Percentiles rank a stretch among this genome's conserved stretches.
Conservation (phyloP, 2,888 invertebrate genomes). For the Amphipyra berbera region DNA sequence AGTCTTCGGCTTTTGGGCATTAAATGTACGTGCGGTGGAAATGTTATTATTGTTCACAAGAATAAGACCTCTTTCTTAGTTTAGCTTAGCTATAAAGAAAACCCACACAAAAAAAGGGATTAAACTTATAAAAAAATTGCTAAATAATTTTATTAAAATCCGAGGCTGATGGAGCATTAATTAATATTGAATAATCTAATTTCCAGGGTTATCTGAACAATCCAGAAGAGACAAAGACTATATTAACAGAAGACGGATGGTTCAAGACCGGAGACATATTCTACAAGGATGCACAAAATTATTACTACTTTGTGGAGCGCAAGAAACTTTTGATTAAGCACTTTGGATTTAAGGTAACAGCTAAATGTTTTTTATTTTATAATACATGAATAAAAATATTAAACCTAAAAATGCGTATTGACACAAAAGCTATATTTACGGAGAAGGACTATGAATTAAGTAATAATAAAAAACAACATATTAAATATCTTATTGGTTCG, state of each 20-base stretch:
- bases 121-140: too few species aligned
- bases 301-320: conserved; percentile 71
- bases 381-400: too few species aligned
- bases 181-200: conserved; percentile 5
- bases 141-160: background rate
- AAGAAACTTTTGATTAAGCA: conserved; percentile 71
- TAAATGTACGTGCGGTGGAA: background rate
- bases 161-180: background rate
- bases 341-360: conserved; percentile 65
- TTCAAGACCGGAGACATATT: conserved; percentile 73
- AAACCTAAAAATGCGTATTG: too few species aligned
- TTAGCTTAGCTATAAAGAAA: too few species aligned
- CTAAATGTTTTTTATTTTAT: background rate
- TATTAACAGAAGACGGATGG: conserved; percentile 71
- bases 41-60: background rate
- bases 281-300: conserved; percentile 64
- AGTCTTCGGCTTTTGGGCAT: background rate
- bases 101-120: too few species aligned
- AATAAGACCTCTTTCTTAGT: background rate
- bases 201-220: conserved; percentile 73
- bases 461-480: too few species aligned
- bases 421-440: too few species aligned
- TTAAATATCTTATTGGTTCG: too few species aligned
- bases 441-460: too few species aligned
- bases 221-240: conserved; percentile 65